Percentiles rank a stretch among this genome's conserved stretches.
These are phyloP conservation scores for Pampusana beccarii DNA, from an alignment of 2,113 vertebrate species.

Conservation along the genomic window DNA sequence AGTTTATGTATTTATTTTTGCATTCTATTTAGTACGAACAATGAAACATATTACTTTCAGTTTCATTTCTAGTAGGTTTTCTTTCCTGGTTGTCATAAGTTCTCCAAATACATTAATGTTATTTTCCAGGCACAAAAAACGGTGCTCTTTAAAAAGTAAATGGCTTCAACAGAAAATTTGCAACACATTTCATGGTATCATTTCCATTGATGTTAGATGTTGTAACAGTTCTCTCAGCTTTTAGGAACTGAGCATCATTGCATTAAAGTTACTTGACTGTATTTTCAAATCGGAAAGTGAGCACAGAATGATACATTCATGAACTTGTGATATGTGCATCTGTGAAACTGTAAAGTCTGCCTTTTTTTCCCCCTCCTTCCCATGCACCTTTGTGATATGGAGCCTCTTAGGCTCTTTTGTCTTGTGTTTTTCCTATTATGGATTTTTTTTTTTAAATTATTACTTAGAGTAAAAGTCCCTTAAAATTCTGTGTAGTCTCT, in stretches of 20 bases:
- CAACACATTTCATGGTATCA: background rate
- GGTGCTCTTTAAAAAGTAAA: background rate
- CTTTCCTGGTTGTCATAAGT: background rate
- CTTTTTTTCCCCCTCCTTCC: accelerated
- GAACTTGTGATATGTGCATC: background rate
- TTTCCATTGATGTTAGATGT: background rate
- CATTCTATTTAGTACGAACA: background rate
- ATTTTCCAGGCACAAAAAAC: background rate
- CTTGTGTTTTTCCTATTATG: background rate
- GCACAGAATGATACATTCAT: background rate
- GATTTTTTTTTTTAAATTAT: background rate
- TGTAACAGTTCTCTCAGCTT: background rate
- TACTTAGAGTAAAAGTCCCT: background rate
- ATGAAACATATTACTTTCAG: background rate
- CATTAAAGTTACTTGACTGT: background rate
- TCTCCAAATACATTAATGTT: background rate
- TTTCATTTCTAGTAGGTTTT: background rate
- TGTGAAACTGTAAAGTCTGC: background rate
- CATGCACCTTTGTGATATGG: background rate
- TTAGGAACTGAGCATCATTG: background rate
- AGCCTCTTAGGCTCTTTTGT: background rate
- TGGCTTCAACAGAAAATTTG: background rate
- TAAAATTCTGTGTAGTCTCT: background rate
- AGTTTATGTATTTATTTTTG: background rate
- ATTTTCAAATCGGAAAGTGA: background rate